These are phyloP conservation scores for Sula dactylatra DNA, from an alignment of 2,113 vertebrate genomes.

Conservation along the genomic window DNA sequence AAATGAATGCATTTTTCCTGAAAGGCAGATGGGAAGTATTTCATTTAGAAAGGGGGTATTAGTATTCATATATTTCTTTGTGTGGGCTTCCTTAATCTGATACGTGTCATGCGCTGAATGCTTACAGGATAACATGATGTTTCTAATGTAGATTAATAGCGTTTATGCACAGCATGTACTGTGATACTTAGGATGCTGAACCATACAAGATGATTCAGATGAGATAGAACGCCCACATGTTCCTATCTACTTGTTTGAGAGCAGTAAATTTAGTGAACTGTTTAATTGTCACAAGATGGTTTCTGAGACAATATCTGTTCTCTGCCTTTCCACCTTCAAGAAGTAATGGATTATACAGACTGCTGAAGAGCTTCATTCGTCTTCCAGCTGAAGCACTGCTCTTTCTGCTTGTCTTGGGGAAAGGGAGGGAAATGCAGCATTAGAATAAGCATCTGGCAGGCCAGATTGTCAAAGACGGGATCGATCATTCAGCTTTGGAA, in stretches of 20 bases:
- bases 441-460: conserved; percentile 6
- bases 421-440: background rate
- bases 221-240: background rate
- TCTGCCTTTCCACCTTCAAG: conserved; percentile 9
- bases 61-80: conserved; percentile 40
- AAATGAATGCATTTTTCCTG: background rate
- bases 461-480: conserved; percentile 21
- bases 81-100: conserved; percentile 38
- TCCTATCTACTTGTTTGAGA: background rate
- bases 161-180: conserved; percentile 1
- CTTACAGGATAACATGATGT: background rate
- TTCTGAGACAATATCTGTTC: background rate
- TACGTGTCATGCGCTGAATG: background rate
- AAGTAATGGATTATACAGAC: conserved; percentile 3
- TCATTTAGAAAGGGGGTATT: conserved; percentile 20
- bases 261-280: conserved; percentile 17
- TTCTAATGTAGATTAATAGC: conserved; percentile 6
- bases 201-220: conserved; percentile 14
- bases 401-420: background rate
- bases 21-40: conserved; percentile 9
- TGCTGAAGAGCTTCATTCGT: conserved; percentile 14
- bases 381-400: conserved; percentile 11
- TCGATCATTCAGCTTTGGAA: background rate
- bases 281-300: conserved; percentile 6
- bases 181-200: conserved; percentile 11